Base-by-base conservation (phyloP, 2,797 vertebrate genomes). In the Diglossa cyanea region DNA sequence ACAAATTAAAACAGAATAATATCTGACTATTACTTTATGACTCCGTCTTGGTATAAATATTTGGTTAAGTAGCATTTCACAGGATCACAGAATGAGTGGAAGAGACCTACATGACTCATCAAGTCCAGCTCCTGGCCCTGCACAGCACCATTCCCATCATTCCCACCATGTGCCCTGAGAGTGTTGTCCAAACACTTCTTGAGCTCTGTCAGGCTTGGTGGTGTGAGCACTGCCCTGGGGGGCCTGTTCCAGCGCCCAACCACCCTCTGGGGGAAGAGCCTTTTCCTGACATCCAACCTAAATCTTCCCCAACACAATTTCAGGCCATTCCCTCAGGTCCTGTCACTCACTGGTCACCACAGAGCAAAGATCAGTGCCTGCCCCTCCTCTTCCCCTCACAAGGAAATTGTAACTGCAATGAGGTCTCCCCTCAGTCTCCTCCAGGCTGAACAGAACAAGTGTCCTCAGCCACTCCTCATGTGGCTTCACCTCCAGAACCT, bases 271-370 rank as follows among this genome's bases (percentile, higher is more conserved):
- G 47, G 2, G 13, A 47, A 68, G 30, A 40, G 30, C 1, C 2
- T 61, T 54, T 61, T 17, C 3, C 2, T 30, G 6, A 33, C 31
- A 47, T 9, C 47, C 33, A 61, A 7, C 17, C 20, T 40, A 68
- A 68, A 33, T 30, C 25, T 44, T 7, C 25, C 13, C 3, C 3
- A 3, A 54, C 30, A 40, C 33, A 47, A 21, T 25, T 53, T 54
- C 47, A 68, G 20, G 30, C 30, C 17, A 12, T 61, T 33, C 13
- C 40, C 24, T 54, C 0, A 0, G 7, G 33, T 33, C 4, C 9
- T 47, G 30, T 33, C 35, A 28, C n/a, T 57, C 51, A 53, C 62
- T 50, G 48, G 33, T n/a, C 54, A 74, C 17, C 14, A 2, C 11
- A 60, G 44, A 66, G 44, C 1, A 53, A 15, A 51, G 30, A 61